Conservation (phyloP, 1,140 invertebrate genomes). For the Drosophila bipectinata region DNA sequence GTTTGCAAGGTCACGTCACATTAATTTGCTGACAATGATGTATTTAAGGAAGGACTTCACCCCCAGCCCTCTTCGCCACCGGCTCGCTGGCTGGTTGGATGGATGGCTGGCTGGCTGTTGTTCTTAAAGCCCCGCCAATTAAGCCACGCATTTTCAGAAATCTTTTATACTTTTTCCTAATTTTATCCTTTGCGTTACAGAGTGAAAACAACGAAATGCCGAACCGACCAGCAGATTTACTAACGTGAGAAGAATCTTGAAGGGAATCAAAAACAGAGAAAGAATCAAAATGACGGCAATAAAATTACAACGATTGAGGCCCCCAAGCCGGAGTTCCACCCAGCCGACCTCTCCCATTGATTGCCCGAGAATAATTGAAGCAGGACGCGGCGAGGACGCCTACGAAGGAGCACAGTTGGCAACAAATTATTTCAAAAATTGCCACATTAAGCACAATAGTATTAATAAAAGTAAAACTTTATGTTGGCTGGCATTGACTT, state of each 20-base stretch:
- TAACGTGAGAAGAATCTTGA: constrained; percentile 41
- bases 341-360: constrained; percentile 26
- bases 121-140: constrained; percentile 68
- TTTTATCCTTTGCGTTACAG: constrained; percentile 40
- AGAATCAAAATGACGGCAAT: constrained; percentile 72
- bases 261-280: constrained; percentile 18
- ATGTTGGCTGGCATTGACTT: constrained; percentile 79
- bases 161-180: constrained; percentile 19
- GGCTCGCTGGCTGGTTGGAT: neutral
- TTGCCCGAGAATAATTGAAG: constrained; percentile 17
- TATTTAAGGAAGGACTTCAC: constrained; percentile 50
- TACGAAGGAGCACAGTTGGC: constrained; percentile 23
- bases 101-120: constrained; percentile 14
- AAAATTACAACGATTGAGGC: constrained; percentile 63
- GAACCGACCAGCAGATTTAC: constrained; percentile 7
- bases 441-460: constrained; percentile 71
- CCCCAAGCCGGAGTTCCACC: neutral
- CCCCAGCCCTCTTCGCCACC: neutral
- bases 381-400: constrained; percentile 36
- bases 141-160: constrained; percentile 40
- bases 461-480: constrained; percentile 83
- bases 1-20: constrained; percentile 81
- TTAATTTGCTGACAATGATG: constrained; percentile 82
- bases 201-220: constrained; percentile 17
- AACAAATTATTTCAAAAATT: constrained; percentile 82